Evolutionary conservation across 64 coral and sea anemone species (phyloP).

Genomic region (Stichodactyla helianthus): DNA sequence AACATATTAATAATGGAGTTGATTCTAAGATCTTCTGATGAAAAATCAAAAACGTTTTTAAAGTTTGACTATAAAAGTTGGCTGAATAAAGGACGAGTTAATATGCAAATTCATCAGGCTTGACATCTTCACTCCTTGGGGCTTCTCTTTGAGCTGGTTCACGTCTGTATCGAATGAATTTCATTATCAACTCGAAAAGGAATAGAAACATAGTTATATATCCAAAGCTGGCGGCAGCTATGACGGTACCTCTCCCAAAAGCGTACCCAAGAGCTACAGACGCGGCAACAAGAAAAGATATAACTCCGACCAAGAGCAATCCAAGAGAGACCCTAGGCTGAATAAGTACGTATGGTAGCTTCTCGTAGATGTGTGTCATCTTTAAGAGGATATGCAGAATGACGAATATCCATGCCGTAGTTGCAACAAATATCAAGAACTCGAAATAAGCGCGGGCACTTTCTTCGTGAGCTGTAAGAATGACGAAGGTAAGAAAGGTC

Average conservation of each 20-base stretch:
- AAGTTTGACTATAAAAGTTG: not conserved
- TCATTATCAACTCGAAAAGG: not conserved
- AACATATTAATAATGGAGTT: not conserved
- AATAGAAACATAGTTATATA: slow-evolving; percentile 27
- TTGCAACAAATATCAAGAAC: slow-evolving; percentile 67
- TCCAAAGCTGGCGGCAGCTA: slow-evolving; percentile 11
- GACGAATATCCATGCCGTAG: slow-evolving; percentile 63
- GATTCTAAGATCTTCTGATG: too few relatives aligned
- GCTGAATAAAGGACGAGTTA: not conserved
- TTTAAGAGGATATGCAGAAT: slow-evolving; percentile 66
- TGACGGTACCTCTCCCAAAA: not conserved
- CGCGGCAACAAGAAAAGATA: slow-evolving; percentile 9
- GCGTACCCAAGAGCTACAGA: slow-evolving; percentile 22
- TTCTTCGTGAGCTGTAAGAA: slow-evolving; percentile 20
- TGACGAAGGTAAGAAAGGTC: slow-evolving; percentile 72
- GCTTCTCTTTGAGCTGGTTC: not conserved
- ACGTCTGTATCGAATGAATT: slow-evolving; percentile 2
- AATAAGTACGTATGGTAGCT: slow-evolving; percentile 53
- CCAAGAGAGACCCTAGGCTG: slow-evolving; percentile 20
- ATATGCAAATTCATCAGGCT: slow-evolving; percentile 25
- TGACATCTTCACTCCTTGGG: not conserved
- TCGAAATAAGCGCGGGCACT: slow-evolving; percentile 56
- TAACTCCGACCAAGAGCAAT: not conserved
- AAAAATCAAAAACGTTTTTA: too few relatives aligned
- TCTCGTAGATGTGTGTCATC: slow-evolving; percentile 63